Evolutionary conservation across 2,888 invertebrate species (phyloP), one percentile per base, ranked within the genome.

Genomic region (Ametastegia equiseti): DNA sequence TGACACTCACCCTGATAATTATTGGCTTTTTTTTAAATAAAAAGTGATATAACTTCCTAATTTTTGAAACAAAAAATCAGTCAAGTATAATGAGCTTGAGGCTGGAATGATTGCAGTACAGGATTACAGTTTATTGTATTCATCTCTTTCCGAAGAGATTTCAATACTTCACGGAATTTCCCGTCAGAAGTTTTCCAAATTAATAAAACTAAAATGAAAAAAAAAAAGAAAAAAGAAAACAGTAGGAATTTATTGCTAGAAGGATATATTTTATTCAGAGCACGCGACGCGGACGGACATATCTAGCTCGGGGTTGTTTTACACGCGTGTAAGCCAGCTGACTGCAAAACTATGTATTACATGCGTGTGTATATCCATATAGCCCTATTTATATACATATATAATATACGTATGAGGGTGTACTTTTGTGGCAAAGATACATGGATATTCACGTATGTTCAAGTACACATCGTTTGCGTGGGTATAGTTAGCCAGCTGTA

Each of bases 211-310:
- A 67, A 42, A 11, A 45, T 27, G 23, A 54, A 54, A 54, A 4
- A 42, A 39, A 19, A 3, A 67, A 69, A 42, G 19, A 42, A 2
- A 6, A 15, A 42, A 42, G 19, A 23, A 9, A 13, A 39, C 9
- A 42, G 1, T n/a, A 65, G 0, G n/a, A 65, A 33, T 36, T 30
- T 19, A n/a, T 60, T 27, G n/a, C 6, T 13, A 5, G 7, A 9
- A 19, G 39, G 67, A 67, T 67, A 71, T 71, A 71, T 45, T 71
- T 71, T 71, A 71, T 71, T 71, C 71, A 71, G 45, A 71, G 27
- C 71, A 71, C 71, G 71, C 47, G 71, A 47, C 23, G 71, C 45
- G 71, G 71, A 27, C 42, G 71, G 27, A 71, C 27, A 67, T 39
- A 27, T 30, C n/a, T 39, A 39, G 30, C 30, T 30, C 23, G 30